Percentiles rank a stretch among this genome's conserved stretches.
Conservation (phyloP, 2,888 invertebrate genomes). For the Netelia melanura region DNA sequence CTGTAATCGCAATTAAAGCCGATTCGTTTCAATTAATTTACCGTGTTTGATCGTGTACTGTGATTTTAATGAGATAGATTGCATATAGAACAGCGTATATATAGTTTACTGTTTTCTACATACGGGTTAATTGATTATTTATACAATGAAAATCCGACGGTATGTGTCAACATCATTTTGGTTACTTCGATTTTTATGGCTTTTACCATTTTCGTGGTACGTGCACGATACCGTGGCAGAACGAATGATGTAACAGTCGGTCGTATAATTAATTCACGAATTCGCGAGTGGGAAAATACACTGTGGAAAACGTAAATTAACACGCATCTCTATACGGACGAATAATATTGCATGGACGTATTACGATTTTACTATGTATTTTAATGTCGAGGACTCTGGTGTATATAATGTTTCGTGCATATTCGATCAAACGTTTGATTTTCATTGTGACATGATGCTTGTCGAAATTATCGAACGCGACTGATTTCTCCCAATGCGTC, state of each 20-base stretch:
- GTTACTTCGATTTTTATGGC: not conserved
- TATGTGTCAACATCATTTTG: not conserved
- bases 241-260: not conserved
- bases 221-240: not conserved
- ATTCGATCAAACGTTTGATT: not conserved
- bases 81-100: no score
- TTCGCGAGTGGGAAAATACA: not conserved
- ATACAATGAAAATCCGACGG: no score
- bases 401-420: not conserved
- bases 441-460: not conserved
- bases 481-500: slow-evolving; percentile 1
- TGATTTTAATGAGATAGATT: no score
- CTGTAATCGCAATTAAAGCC: no score
- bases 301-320: not conserved
- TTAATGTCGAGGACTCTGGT: not conserved
- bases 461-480: slow-evolving; percentile 7
- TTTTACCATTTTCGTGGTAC: no score
- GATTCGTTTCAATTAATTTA: no score
- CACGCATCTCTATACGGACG: not conserved
- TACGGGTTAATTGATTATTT: no score
- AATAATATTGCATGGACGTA: slow-evolving; percentile 14
- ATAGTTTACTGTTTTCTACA: no score
- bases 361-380: not conserved
- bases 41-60: no score
- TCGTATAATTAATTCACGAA: not conserved